Base-by-base conservation (phyloP, 35 echinoderm and acorn worm species). In the Ophiothrix spiculata region DNA sequence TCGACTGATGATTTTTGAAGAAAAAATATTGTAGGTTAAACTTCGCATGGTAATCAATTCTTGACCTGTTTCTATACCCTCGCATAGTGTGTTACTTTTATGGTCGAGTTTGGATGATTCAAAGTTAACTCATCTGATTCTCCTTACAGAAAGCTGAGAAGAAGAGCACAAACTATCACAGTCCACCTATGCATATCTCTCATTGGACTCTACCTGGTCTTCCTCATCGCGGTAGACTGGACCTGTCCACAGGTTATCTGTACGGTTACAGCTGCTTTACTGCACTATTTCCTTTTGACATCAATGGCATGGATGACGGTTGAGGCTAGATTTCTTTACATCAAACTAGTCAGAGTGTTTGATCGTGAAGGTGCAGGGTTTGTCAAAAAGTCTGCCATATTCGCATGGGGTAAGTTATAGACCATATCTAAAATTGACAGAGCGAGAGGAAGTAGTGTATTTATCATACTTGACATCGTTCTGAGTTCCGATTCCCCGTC, bases 221-320 rank as follows among this genome's bases (percentile, higher is more conserved):
- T 97, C 56, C 74, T 97, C 23, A 75, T 76, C 33, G 90, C 90
- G 0, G 90, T 97, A 31, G 94, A 97, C 37, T 40, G 75, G 36
- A 86, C 80, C 1, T 33, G 56, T 31, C 35, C 38, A 3, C 32
- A 78, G 23, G 12, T 32, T 17, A 32, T 23, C 23, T 92, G 90
- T 63, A 39, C 74, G 13, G 56, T 64, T 21, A 83, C 84, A 33
- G 94, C 91, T n/a, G 77, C 84, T 37, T 80, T 97, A 32, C 37
- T 97, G 23, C 94, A 97, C 54, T 97, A 97, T 38, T 93, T 93
- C 45, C 74, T 83, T 23, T 75, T 97, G 1, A 79, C 94, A 0
- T 82, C 94, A 0, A 80, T 97, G 69, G 56, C 86, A 16, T 97
- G 94, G 94, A 97, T 97, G 94, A 91, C 79, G 0, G 94, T 90